Conservation (phyloP, 2,888 invertebrate genomes). For the Caenorhabditis wallacei region DNA sequence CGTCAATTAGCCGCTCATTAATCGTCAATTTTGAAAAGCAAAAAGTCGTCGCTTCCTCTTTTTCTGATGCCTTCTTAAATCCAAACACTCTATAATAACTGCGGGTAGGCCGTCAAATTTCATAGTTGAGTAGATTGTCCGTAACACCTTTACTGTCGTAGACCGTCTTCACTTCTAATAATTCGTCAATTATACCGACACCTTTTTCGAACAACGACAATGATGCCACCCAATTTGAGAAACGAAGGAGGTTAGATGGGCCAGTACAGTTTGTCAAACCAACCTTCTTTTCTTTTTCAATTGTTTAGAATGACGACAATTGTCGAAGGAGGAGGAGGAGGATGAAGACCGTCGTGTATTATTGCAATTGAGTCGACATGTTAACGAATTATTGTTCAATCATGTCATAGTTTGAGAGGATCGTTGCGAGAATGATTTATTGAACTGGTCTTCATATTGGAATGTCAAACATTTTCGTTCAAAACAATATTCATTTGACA, state of each 20-base stretch:
- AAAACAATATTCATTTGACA: conserved; percentile 18
- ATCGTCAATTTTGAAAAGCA: conserved; percentile 57
- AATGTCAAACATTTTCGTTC: conserved; percentile 33
- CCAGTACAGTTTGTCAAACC: conserved; percentile 58
- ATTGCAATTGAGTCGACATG: conserved; percentile 63
- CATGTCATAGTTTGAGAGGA: conserved; percentile 52
- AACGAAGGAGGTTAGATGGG: conserved; percentile 47
- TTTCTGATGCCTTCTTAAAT: conserved; percentile 5
- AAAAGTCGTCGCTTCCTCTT: conserved; percentile 52
- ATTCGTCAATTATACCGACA: conserved; percentile 67
- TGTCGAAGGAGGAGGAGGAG: conserved; percentile 14
- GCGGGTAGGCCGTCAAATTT: conserved; percentile 38
- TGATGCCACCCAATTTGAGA: conserved; percentile 60
- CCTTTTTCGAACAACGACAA: conserved; percentile 50
- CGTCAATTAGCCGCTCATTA: conserved; percentile 57
- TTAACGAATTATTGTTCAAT: conserved; percentile 64
- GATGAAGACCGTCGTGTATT: conserved; percentile 33
- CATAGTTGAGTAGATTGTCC: conserved; percentile 65
- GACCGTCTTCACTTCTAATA: conserved; percentile 50
- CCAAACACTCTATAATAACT: conserved; percentile 16
- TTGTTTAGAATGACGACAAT: conserved; percentile 58
- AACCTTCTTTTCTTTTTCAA: conserved; percentile 46
- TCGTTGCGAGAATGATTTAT: conserved; percentile 60
- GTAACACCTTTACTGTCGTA: conserved; percentile 61
- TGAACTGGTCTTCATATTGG: conserved; percentile 49